These are phyloP conservation scores for Gonioctena quinquepunctata DNA, from an alignment of 1,140 invertebrate genomes.

Conservation along the genomic window DNA sequence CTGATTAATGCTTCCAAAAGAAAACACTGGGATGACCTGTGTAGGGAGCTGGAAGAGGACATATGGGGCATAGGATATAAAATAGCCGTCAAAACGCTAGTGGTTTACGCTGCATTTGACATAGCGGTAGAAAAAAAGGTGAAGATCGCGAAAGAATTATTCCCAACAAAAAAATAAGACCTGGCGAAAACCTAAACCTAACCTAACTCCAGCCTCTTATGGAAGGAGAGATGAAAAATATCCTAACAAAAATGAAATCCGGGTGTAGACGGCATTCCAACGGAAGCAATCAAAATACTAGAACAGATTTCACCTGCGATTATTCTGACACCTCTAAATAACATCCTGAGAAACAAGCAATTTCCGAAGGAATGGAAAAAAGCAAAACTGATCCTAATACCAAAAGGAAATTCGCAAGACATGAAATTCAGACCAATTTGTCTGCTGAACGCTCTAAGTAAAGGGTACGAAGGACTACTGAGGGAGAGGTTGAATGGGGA, in stretches of 20 bases:
- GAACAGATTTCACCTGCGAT: not conserved
- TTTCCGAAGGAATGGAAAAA: slow-evolving; percentile 24
- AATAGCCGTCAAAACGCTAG: not conserved
- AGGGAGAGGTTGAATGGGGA: slow-evolving; percentile 29
- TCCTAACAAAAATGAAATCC: slow-evolving; percentile 19
- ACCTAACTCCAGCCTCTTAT: no score
- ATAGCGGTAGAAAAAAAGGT: not conserved
- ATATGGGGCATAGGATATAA: not conserved
- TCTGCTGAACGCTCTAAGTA: slow-evolving; percentile 52
- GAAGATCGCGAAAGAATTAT: not conserved
- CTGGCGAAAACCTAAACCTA: slow-evolving; percentile 29
- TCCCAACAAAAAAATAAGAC: not conserved
- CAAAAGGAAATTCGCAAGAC: slow-evolving; percentile 28
- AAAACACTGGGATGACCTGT: not conserved
- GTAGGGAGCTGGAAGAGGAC: not conserved
- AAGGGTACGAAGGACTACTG: slow-evolving; percentile 53
- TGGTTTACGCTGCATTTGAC: no score
- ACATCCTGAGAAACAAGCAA: not conserved
- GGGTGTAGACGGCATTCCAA: not conserved
- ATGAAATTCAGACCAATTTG: slow-evolving; percentile 55
- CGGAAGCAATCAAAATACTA: slow-evolving; percentile 24
- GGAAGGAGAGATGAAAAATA: no score
- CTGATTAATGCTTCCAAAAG: not conserved
- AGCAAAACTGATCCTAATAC: no score
- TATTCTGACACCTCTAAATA: not conserved